Evolutionary conservation across 2,888 invertebrate species (phyloP).

Genomic region (Orchestes rusci): DNA sequence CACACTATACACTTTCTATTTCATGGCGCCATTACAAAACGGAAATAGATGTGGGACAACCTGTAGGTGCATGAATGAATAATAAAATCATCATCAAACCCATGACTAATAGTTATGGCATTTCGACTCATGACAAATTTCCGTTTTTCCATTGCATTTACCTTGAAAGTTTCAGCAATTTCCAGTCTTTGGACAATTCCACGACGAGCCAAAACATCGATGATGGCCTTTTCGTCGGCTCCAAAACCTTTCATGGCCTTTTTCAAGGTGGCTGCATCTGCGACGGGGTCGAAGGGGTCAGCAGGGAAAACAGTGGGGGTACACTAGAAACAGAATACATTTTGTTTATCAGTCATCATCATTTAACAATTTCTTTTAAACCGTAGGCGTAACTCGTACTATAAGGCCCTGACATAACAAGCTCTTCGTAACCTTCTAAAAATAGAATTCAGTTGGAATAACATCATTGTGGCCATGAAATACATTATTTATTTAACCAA

Average conservation of each 20-base stretch:
- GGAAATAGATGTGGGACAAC: too few species aligned
- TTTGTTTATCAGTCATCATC: not conserved
- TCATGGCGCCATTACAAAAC: too few species aligned
- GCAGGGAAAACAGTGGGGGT: conserved; percentile 84
- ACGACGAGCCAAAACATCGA: conserved; percentile 79
- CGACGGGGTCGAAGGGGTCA: conserved; percentile 76
- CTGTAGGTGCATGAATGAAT: too few species aligned
- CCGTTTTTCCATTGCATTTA: too few species aligned
- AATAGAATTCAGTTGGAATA: not conserved
- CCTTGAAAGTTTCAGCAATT: conserved; percentile 82
- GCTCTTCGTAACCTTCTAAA: not conserved
- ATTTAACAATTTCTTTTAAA: too few species aligned
- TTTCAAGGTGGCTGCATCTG: conserved; percentile 75
- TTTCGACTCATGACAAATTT: too few species aligned
- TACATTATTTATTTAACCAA: too few species aligned
- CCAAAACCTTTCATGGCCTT: conserved; percentile 93
- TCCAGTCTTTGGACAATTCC: conserved; percentile 87
- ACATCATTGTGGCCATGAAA: too few species aligned
- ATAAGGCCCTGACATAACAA: not conserved
- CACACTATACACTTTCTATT: too few species aligned
- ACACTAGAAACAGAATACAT: conserved; percentile 51
- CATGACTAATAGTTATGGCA: too few species aligned
- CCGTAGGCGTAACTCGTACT: not conserved
- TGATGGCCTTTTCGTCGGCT: conserved; percentile 86
- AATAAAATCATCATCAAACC: too few species aligned